Percentiles rank a stretch among this genome's conserved stretches.
Evolutionary conservation across 1,140 invertebrate species (phyloP).

Genomic region (Euwallacea fornicatus): DNA sequence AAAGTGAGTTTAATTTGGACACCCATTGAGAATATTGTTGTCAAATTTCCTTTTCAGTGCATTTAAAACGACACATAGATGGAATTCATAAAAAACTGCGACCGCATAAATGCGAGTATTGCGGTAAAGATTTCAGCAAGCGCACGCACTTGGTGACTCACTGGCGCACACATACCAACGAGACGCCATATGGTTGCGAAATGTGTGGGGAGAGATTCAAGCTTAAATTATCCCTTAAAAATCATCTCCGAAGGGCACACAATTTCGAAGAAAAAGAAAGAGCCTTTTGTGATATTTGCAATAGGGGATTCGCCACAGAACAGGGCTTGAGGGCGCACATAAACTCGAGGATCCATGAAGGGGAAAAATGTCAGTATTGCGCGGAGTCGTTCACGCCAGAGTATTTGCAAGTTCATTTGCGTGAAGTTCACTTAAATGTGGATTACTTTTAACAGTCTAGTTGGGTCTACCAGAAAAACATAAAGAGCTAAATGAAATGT

Average conservation of each 20-base stretch:
- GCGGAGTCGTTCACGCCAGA: conserved; percentile 23
- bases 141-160: conserved; percentile 60
- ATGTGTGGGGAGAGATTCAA: conserved; percentile 58
- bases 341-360: conserved; percentile 27
- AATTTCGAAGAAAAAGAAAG: conserved; percentile 30
- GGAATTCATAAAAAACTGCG: conserved; percentile 29
- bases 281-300: conserved; percentile 27
- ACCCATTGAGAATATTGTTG: neutral
- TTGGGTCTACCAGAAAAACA: neutral
- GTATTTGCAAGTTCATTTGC: conserved; percentile 26
- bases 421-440: conserved; percentile 25
- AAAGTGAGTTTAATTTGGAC: conserved; percentile 19
- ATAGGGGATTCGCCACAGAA: conserved; percentile 26
- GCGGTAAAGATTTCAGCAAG: conserved; percentile 57
- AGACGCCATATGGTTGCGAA: conserved; percentile 57
- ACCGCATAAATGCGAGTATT: conserved; percentile 53
- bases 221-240: conserved; percentile 30
- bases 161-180: conserved; percentile 59
- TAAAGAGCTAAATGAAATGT: neutral
- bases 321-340: conserved; percentile 29
- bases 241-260: conserved; percentile 20
- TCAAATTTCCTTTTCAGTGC: conserved; percentile 22
- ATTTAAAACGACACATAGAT: conserved; percentile 28
- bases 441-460: conserved; percentile 14
- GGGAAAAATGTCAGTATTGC: conserved; percentile 30